Evolutionary conservation across 2,888 invertebrate genomes (phyloP).

Genomic region (Acronicta aceris): DNA sequence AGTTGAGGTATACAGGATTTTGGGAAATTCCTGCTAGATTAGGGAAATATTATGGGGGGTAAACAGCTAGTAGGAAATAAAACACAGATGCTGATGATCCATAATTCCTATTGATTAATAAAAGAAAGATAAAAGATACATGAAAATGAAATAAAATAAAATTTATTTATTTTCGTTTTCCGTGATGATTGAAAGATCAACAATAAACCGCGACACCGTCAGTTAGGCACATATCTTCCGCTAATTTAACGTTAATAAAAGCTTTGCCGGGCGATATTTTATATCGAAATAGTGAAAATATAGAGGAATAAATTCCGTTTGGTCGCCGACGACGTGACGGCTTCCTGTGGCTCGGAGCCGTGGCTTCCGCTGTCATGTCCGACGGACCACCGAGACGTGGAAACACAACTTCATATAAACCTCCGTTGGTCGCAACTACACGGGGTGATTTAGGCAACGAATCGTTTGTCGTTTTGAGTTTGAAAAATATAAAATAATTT

Average conservation of each 20-base stretch:
- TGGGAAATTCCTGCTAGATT: too few species aligned
- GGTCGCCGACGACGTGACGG: constrained; percentile 60
- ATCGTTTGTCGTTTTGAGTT: neutral
- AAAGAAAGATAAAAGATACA: too few species aligned
- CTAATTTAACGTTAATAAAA: constrained; percentile 52
- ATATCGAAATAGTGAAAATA: constrained; percentile 51
- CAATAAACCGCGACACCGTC: neutral
- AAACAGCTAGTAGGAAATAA: too few species aligned
- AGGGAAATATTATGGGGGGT: too few species aligned
- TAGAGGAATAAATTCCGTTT: constrained; percentile 59
- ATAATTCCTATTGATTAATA: too few species aligned
- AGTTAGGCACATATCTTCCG: constrained; percentile 28
- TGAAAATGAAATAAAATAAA: too few species aligned
- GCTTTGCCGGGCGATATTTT: constrained; percentile 34
- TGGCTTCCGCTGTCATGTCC: constrained; percentile 59
- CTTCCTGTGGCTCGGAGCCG: constrained; percentile 67
- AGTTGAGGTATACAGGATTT: too few species aligned
- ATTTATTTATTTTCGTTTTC: neutral
- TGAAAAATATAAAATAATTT: too few species aligned
- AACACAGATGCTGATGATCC: neutral
- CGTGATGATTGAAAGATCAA: neutral
- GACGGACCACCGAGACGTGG: constrained; percentile 19
- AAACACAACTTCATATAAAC: constrained; percentile 8
- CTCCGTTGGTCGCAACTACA: neutral
- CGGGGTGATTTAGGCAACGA: neutral